Evolutionary conservation across 2,888 invertebrate species (phyloP), one percentile per base, ranked within the genome.

Genomic region (Linnaemya vulpina): DNA sequence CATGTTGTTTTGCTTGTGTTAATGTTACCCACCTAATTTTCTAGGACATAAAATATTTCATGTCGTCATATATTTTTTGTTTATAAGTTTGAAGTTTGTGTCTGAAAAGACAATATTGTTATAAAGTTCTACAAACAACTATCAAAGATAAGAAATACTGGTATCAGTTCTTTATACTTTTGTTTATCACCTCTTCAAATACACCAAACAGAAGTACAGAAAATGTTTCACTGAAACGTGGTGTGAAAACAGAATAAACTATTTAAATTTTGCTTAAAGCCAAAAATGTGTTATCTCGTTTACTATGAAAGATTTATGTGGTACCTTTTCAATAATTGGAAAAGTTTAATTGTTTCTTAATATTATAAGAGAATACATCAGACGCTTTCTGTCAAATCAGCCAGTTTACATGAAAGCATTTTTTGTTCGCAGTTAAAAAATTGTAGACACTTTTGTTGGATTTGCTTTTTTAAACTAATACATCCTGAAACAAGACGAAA

Each of bases 51-150:
- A 67, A 71, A 79, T 65, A 65, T 71, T 79, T 71, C 58, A 58
- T 22, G 22, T 35, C n/a, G 51, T 43, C 10, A 38, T 38, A 17
- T 3, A 20, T 53, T 76, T 67, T 76, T 25, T 75, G 17, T 49
- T 63, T 51, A 15, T 25, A 4, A 15, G 10, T 17, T 38, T 60
- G 25, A 71, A 40, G 22, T 53, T 17, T 70, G 30, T 17, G 25
- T 70, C 10, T 70, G 5, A 38, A 46, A 80, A 67, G 38, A 71
- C 65, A 74, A 75, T 63, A 30, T 67, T 73, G 51, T 62, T 73
- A 51, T 60, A 77, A 58, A 83, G 25, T 83, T 78, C 43, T 55
- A 51, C 60, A 51, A 83, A 78, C 22, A 43, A 77, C 60, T 67
- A 68, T 35, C 60, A 60, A 46, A 78, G 77, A 78, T 74, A 78